Percentiles rank a stretch among this genome's conserved stretches.
phyloP scores from a whole-genome alignment of 2,113 vertebrate species.

The Carlito syrichta region DNA sequence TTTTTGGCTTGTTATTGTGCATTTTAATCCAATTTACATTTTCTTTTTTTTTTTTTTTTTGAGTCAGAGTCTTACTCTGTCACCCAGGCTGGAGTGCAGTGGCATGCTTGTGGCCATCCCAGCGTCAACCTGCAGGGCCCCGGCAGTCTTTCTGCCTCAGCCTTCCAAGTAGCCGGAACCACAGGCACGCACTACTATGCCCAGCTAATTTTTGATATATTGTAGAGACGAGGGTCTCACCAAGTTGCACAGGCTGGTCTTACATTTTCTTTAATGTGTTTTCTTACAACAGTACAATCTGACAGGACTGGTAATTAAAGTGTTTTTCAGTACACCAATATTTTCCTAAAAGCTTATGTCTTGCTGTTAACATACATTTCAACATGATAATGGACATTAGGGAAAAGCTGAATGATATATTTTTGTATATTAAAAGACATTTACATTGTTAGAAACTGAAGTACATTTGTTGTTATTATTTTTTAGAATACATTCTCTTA shows the following conservation, averaged over 20 bases:
- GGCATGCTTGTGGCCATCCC: too few species aligned
- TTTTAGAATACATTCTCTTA: not conserved
- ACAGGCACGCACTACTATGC: too few species aligned
- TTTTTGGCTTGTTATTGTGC: not conserved
- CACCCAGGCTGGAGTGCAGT: too few species aligned
- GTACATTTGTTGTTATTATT: not conserved
- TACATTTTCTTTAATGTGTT: not conserved
- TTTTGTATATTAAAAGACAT: too few species aligned
- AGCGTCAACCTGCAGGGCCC: too few species aligned
- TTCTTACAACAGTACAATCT: not conserved
- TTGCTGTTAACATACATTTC: not conserved
- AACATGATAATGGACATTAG: not conserved
- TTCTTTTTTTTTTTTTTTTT: too few species aligned
- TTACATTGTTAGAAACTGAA: conserved; percentile 18
- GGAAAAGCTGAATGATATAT: not conserved
- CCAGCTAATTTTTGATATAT: too few species aligned
- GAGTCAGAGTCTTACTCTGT: too few species aligned
- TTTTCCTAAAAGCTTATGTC: not conserved
- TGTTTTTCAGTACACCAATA: not conserved
- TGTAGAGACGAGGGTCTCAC: too few species aligned
- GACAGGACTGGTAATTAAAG: not conserved
- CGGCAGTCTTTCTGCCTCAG: too few species aligned
- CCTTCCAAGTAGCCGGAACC: too few species aligned
- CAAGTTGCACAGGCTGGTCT: too few species aligned
- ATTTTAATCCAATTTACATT: not conserved